phyloP scores from a whole-genome alignment of 2,888 invertebrate species.

The Dysmachus trigonus region DNA sequence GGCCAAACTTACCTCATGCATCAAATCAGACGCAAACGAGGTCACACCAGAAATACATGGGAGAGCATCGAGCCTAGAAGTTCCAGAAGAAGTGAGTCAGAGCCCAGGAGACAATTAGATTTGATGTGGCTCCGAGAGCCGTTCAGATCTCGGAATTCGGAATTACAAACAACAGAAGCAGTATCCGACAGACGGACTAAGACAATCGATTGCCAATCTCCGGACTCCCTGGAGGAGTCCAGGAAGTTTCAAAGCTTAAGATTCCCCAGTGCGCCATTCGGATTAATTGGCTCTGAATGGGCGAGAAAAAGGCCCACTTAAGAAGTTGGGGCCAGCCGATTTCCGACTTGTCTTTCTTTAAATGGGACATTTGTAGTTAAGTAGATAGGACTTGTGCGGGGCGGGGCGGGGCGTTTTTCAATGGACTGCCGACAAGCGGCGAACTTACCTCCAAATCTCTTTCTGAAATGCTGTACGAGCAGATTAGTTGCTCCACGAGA shows the following conservation, averaged over 20 bases:
- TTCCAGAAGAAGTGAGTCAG: not conserved
- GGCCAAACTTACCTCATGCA: conserved; percentile 18
- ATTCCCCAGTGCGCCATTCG: not conserved
- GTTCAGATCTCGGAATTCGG: not conserved
- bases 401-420: not conserved
- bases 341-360: not conserved
- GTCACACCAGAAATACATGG: not conserved
- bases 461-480: conserved; percentile 78
- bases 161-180: not conserved
- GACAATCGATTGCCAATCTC: conserved; percentile 5
- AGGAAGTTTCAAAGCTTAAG: not conserved
- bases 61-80: conserved; percentile 14
- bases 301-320: not conserved
- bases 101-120: conserved; percentile 8
- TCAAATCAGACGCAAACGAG: conserved; percentile 12
- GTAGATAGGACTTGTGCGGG: not conserved
- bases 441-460: conserved; percentile 74
- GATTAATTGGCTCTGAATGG: conserved; percentile 11
- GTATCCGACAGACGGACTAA: not conserved
- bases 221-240: not conserved
- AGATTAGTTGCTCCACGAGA: conserved; percentile 76
- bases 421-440: not conserved
- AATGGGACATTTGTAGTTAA: not conserved
- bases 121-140: conserved; percentile 7
- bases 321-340: not conserved